phyloP scores from a whole-genome alignment of 2,888 invertebrate species.

The Hecatera dysodea region DNA sequence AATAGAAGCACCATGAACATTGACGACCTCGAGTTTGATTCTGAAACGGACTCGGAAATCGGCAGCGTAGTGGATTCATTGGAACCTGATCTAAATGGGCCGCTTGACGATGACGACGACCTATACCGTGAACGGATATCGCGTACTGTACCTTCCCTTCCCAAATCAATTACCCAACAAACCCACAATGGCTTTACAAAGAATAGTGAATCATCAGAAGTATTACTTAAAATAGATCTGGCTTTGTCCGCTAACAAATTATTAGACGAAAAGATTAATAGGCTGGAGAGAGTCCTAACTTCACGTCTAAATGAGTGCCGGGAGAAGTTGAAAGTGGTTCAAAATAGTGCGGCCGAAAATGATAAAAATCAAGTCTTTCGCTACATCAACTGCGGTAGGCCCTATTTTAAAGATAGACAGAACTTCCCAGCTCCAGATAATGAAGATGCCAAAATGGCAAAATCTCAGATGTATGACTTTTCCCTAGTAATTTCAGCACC shows the following conservation, averaged over 20 bases:
- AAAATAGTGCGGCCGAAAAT: constrained; percentile 34
- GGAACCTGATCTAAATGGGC: constrained; percentile 71
- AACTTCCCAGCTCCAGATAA: constrained; percentile 91
- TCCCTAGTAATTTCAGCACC: constrained; percentile 83
- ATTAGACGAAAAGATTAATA: constrained; percentile 77
- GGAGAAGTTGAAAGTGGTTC: constrained; percentile 71
- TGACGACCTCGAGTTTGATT: constrained; percentile 54
- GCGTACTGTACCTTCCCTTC: neutral
- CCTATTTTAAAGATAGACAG: constrained; percentile 93
- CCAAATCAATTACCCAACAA: neutral
- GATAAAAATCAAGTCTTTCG: constrained; percentile 72
- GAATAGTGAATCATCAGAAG: constrained; percentile 18
- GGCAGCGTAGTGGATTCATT: constrained; percentile 70
- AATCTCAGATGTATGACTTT: constrained; percentile 84
- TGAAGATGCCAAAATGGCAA: constrained; percentile 89
- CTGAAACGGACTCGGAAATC: constrained; percentile 49
- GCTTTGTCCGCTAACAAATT: constrained; percentile 82
- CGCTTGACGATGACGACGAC: constrained; percentile 67
- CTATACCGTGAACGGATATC: neutral
- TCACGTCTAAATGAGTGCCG: constrained; percentile 79
- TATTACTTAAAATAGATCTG: constrained; percentile 70
- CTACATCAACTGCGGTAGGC: constrained; percentile 87
- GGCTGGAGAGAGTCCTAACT: constrained; percentile 77
- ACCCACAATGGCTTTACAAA: neutral
- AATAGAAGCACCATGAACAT: constrained; percentile 55